Conservation (phyloP, 1,140 invertebrate genomes). For the Metaphire vulgaris region DNA sequence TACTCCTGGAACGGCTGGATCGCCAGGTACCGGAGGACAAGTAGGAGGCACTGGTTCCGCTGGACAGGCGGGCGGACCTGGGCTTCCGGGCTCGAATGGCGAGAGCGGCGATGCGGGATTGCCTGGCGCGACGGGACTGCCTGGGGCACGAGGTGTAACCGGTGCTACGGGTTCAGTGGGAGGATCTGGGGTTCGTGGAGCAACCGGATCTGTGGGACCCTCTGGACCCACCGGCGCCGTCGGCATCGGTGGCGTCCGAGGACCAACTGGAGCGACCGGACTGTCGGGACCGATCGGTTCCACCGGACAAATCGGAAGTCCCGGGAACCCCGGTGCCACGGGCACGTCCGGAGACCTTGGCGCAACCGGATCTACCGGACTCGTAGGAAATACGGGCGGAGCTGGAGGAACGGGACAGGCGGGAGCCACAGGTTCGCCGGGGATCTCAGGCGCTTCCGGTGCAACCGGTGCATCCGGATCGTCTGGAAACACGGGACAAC, state of each 20-base stretch:
- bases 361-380: constrained; percentile 1
- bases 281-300: constrained; percentile 41
- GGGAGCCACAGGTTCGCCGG: background rate
- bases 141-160: background rate
- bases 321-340: constrained; percentile 54
- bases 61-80: constrained; percentile 34
- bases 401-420: background rate
- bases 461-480: background rate
- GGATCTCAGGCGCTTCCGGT: background rate
- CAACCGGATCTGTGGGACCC: constrained; percentile 55
- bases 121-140: background rate
- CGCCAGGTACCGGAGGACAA: background rate
- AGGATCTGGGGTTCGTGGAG: constrained; percentile 48
- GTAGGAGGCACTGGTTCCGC: constrained; percentile 5
- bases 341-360: constrained; percentile 15
- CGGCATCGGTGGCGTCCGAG: constrained; percentile 56
- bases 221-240: background rate
- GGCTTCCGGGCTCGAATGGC: background rate
- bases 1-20: background rate
- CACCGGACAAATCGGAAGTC: constrained; percentile 52
- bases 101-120: constrained; percentile 4
- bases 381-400: background rate
- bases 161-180: constrained; percentile 29
- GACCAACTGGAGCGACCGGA: constrained; percentile 63
- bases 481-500: background rate